These are phyloP conservation scores for Drosophila ficusphila DNA, from an alignment of 1,140 invertebrate genomes.

Conservation along the genomic window DNA sequence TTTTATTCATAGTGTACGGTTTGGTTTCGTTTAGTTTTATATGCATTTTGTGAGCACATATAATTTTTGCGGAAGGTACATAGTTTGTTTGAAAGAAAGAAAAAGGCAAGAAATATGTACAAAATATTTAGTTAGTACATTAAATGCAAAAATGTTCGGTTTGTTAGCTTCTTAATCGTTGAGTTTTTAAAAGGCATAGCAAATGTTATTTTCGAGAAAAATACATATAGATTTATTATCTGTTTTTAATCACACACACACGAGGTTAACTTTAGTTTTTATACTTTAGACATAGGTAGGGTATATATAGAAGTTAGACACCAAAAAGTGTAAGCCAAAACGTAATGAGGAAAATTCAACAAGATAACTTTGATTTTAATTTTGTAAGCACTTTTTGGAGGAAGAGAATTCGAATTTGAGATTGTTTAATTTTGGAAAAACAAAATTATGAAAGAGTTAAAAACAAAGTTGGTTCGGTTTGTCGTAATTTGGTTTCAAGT, in stretches of 20 bases:
- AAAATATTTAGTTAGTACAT: slow-evolving; percentile 73
- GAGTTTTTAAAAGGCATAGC: slow-evolving; percentile 37
- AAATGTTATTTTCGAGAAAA: slow-evolving; percentile 38
- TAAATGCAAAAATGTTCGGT: slow-evolving; percentile 52
- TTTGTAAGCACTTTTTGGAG: slow-evolving; percentile 19
- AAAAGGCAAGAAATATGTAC: slow-evolving; percentile 80
- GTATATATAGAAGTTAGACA: slow-evolving; percentile 63
- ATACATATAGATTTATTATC: slow-evolving; percentile 30
- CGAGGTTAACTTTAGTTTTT: slow-evolving; percentile 59
- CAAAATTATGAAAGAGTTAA: slow-evolving; percentile 9
- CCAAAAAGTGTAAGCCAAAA: slow-evolving; percentile 62
- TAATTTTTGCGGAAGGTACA: slow-evolving; percentile 52
- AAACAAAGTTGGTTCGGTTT: slow-evolving; percentile 31
- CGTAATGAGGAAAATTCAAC: slow-evolving; percentile 55
- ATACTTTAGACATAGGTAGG: slow-evolving; percentile 47
- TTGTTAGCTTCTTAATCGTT: slow-evolving; percentile 41
- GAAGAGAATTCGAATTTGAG: slow-evolving; percentile 31
- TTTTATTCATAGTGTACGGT: slow-evolving; percentile 62
- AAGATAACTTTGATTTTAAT: slow-evolving; percentile 41
- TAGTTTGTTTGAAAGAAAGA: slow-evolving; percentile 73
- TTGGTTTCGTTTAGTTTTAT: slow-evolving; percentile 34
- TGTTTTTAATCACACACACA: slow-evolving; percentile 62
- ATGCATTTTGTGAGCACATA: slow-evolving; percentile 44
- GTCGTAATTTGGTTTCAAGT: background rate
- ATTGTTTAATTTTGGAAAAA: slow-evolving; percentile 27